Base-by-base conservation (phyloP, 2,113 vertebrate genomes). In the Phoenicopterus ruber region DNA sequence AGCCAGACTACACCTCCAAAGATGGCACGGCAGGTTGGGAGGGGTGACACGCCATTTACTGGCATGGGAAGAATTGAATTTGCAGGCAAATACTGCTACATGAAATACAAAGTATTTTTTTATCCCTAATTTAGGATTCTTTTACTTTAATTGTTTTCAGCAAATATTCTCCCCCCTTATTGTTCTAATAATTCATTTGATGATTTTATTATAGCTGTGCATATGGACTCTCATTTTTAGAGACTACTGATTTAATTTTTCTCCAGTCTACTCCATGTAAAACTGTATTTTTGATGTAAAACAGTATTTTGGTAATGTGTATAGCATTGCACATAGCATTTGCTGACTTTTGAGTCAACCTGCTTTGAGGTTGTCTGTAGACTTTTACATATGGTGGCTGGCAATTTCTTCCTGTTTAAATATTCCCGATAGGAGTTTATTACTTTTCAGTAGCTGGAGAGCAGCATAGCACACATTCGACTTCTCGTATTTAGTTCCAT, bases 61-160 rank as follows among this genome's bases (percentile, higher is more conserved):
- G 46, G 11, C 11, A 17, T 61, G 21, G 29, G 29, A 26, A 83
- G 32, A 80, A 74, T 1, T 63, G 29, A 32, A 61, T 61, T 50
- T 57, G 22, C 36, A 65, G n/a, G 18, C 40, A 79, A 32, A 65
- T 63, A 59, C 5, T 50, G 28, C 24, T 21, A 57, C 31, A 31
- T 82, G 52, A 46, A 77, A 66, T 15, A 15, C 5, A 25, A 67
- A 15, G 10, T 19, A 17, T 34, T 74, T 70, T 42, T 67, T 61
- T 57, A 24, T 14, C 57, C 69, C 69, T 86, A 90, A 85, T 94
- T 87, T 66, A 61, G 76, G 61, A 84, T 82, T 94, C 29, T 86
- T 95, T 95, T 74, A 63, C 70, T 89, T 82, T 59, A 96, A 88
- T 34, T 57, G 11, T 66, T 92, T 88, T 94, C 55, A 95, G 81